Evolutionary conservation across 2,797 vertebrate genomes (phyloP), one percentile per base, ranked within the genome.

Genomic region (Silurus lanzhouensis): DNA sequence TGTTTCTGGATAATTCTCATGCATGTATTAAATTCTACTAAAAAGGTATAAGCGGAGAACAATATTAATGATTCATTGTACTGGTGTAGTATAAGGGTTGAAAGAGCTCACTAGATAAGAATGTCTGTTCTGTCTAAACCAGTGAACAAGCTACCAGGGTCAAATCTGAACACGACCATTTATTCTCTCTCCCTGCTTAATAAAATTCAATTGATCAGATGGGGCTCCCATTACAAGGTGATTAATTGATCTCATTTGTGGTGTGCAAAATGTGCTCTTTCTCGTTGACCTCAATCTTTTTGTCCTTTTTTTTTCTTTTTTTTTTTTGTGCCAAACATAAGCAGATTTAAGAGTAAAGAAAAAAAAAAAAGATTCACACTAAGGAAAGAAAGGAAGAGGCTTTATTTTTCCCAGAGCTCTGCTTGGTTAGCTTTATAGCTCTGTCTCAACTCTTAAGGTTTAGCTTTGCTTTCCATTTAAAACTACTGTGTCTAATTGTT

Each of bases 401-500:
- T 95, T 95, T 94, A 92, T 74, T 94, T 93, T 92, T 94, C 92
- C 89, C 93, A 91, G 92, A 93, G 93, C 91, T 89, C 91, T 88
- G 89, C 89, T 85, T 92, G 92, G 94, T 94, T 94, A 92, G 93
- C 92, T 95, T 95, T 94, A 93, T 92, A 89, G 94, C 91, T 89
- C 89, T 85, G 92, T 91, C 92, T 92, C 91, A 94, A 94, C 92
- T 92, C 86, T 81, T 90, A 55, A 79, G 82, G 94, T 94, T 94
- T 94, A 93, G 93, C 93, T 93, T 89, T 86, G 90, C 92, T 89
- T 90, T 92, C 89, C 91, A 57, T 94, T 94, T 95, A 76, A 95
- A 95, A 94, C 92, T 92, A 93, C 94, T 89, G 89, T 95, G 93
- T 95, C 95, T 96, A 95, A 95, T 96, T 95, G 94, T 89, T 86